Percentiles rank a stretch among this genome's conserved stretches.
Evolutionary conservation across 2,888 invertebrate genomes (phyloP).

Genomic region (Andrena haemorrhoa): DNA sequence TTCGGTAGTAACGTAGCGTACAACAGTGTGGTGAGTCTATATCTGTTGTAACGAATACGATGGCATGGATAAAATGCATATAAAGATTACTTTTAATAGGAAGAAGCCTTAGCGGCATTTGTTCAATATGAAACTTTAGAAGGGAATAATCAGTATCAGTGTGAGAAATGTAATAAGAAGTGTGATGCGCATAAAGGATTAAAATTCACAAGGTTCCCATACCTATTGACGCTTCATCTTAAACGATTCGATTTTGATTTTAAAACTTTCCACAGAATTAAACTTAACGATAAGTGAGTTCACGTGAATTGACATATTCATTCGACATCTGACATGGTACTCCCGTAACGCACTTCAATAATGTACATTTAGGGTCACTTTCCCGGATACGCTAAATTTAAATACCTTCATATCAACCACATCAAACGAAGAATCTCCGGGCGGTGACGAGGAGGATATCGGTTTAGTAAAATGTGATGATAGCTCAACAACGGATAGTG

Average conservation of each 20-base stretch:
- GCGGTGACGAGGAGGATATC: constrained; percentile 85
- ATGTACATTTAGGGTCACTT: constrained; percentile 89
- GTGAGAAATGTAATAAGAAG: constrained; percentile 94
- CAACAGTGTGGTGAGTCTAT: constrained; percentile 89
- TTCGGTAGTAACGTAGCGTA: constrained; percentile 92
- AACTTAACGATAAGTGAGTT: constrained; percentile 93
- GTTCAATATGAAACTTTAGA: constrained; percentile 94
- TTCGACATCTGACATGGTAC: constrained; percentile 10
- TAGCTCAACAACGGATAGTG: constrained; percentile 89
- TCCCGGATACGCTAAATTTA: constrained; percentile 92
- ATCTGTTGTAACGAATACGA: constrained; percentile 2
- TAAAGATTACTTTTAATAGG: constrained; percentile 84
- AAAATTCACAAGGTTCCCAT: constrained; percentile 94
- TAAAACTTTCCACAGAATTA: constrained; percentile 92
- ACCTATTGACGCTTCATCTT: constrained; percentile 93
- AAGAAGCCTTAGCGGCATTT: constrained; percentile 93
- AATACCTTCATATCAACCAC: constrained; percentile 88
- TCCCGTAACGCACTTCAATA: constrained; percentile 34
- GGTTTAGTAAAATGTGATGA: constrained; percentile 87
- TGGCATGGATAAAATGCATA: constrained; percentile 14
- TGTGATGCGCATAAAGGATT: constrained; percentile 96
- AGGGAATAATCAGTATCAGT: constrained; percentile 94
- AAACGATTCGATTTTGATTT: constrained; percentile 97
- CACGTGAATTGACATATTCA: constrained; percentile 9
- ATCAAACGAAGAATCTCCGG: constrained; percentile 81